phyloP scores from a whole-genome alignment of 2,113 vertebrate genomes.

The Coturnix japonica region DNA sequence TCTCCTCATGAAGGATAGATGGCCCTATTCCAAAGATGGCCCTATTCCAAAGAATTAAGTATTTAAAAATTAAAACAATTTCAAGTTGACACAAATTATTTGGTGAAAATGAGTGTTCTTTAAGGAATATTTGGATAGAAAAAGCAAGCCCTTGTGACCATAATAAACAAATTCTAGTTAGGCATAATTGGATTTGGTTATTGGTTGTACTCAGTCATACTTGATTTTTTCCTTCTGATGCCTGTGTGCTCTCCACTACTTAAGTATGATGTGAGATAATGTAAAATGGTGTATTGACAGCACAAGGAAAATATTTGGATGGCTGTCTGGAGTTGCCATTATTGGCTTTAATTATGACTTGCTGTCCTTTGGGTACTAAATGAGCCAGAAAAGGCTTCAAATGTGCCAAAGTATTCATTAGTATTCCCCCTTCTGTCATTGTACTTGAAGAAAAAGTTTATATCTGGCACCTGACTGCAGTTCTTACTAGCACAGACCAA shows the following conservation, averaged over 20 bases:
- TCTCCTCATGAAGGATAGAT: conserved; percentile 45
- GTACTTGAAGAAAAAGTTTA: conserved; percentile 72
- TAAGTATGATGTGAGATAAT: conserved; percentile 74
- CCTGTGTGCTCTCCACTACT: conserved; percentile 55
- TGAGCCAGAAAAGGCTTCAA: conserved; percentile 74
- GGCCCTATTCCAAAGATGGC: conserved; percentile 57
- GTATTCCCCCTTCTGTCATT: conserved; percentile 76
- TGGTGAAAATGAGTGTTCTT: conserved; percentile 30
- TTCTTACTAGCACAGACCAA: conserved; percentile 55
- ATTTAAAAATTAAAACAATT: conserved; percentile 47
- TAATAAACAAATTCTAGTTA: conserved; percentile 68
- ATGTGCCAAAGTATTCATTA: conserved; percentile 80
- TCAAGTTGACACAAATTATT: conserved; percentile 47
- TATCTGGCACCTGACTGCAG: conserved; percentile 70
- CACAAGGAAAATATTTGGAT: conserved; percentile 79
- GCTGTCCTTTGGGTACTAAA: conserved; percentile 77
- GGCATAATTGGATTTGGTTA: conserved; percentile 53
- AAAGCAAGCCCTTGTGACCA: conserved; percentile 62
- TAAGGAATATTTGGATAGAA: conserved; percentile 59
- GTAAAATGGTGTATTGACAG: conserved; percentile 70
- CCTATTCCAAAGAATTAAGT: conserved; percentile 48
- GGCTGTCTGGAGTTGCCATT: conserved; percentile 79
- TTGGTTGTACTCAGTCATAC: conserved; percentile 61
- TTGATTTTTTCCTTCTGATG: conserved; percentile 68
- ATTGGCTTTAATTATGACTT: conserved; percentile 81